These are phyloP conservation scores for Pomatostomus ruficeps DNA, from an alignment of 2,113 vertebrate genomes.

Conservation along the genomic window DNA sequence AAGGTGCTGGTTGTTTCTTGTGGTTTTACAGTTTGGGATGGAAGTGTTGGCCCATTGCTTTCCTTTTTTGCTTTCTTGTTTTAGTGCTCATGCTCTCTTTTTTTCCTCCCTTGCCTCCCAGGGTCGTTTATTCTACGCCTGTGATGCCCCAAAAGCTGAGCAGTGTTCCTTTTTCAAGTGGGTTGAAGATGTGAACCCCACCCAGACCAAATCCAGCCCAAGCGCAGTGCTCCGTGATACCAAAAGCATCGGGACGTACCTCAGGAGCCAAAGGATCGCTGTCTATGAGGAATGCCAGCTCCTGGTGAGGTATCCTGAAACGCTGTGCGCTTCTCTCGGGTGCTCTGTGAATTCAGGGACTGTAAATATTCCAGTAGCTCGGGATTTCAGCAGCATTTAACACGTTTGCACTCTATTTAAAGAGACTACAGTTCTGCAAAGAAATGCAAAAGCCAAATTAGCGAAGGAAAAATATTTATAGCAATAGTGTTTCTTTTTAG, in stretches of 20 bases:
- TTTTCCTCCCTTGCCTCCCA: not conserved
- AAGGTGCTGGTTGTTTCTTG: slow-evolving; percentile 63
- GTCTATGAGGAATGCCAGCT: slow-evolving; percentile 77
- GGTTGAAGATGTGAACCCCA: slow-evolving; percentile 63
- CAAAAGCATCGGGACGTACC: slow-evolving; percentile 69
- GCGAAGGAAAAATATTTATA: not conserved
- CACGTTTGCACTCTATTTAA: accelerated
- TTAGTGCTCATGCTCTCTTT: not conserved
- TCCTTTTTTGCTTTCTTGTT: not conserved
- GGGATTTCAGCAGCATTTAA: not conserved
- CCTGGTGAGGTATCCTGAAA: slow-evolving; percentile 69
- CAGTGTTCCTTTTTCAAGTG: slow-evolving; percentile 78
- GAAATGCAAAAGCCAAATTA: not conserved
- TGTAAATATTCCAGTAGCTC: not conserved
- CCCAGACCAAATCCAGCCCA: not conserved
- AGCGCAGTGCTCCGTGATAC: slow-evolving; percentile 49
- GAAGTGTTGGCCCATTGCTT: not conserved
- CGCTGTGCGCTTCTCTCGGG: accelerated
- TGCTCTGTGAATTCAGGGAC: not conserved
- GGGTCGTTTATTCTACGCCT: slow-evolving; percentile 77
- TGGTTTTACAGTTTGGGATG: not conserved
- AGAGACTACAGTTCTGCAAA: not conserved
- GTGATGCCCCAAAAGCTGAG: slow-evolving; percentile 70
- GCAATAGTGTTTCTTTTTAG: not conserved
- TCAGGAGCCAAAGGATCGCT: slow-evolving; percentile 70